Evolutionary conservation across 2,797 vertebrate species (phyloP), one percentile per base, ranked within the genome.

Genomic region (Pseudochromis fuscus): DNA sequence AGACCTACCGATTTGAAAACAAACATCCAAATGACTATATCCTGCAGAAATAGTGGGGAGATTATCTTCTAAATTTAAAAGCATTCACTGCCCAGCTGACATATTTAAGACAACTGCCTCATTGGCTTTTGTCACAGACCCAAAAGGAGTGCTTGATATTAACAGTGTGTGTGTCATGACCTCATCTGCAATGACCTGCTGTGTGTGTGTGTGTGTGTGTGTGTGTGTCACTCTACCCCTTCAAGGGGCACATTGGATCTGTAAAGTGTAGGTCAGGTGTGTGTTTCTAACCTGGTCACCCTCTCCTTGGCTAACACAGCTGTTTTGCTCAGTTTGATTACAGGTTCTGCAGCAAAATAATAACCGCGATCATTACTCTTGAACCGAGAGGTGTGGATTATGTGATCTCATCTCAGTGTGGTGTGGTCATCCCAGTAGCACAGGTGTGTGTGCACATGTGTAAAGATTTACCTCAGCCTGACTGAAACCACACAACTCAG

Each of bases 241-340:
- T 30, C 21, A 60, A 49, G 45, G 83, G 66, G 75, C 72, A 71
- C 16, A 11, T 42, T 80, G 66, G 40, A 74, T 83, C 58, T 81
- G 19, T 64, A 38, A 60, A 73, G 55, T 77, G 57, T 67, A 56
- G 66, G 71, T 88, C 82, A 89, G 82, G 81, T 46, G 19, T 67
- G 56, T 72, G 55, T 62, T 11, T 81, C 62, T 59, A 76, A 81
- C 66, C 79, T 59, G 72, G 74, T 72, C 79, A 72, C 50, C 67
- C 50, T 86, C 70, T 70, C 75, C 50, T 81, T 68, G 38, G 69
- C 67, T 83, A 72, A 81, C 68, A 81, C 90, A 90, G 79, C 83
- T 92, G 90, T 85, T 91, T 87, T 68, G 68, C 78, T 64, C 45
- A 9, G n/a, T 49, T 49, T 89, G 86, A 91, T 89, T 87, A 87